Evolutionary conservation across 2,113 vertebrate genomes (phyloP).

Genomic region (Ramphastos sulfuratus): DNA sequence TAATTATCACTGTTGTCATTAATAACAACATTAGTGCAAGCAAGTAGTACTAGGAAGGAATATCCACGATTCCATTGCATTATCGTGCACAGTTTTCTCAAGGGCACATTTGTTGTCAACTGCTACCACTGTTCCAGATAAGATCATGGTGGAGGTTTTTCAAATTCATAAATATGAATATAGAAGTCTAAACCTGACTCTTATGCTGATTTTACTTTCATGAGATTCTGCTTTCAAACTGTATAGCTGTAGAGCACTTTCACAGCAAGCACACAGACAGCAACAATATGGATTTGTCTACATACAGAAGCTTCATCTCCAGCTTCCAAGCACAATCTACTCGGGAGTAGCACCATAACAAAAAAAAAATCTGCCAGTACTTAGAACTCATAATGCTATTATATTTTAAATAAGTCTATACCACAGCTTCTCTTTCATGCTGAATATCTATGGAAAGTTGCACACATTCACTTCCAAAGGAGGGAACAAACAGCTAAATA

Average conservation of each 20-base stretch:
- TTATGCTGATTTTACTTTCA: constrained; percentile 74
- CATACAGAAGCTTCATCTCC: constrained; percentile 39
- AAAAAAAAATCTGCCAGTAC: background rate
- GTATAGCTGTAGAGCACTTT: constrained; percentile 57
- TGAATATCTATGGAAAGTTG: background rate
- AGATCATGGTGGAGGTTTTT: constrained; percentile 67
- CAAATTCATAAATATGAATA: constrained; percentile 76
- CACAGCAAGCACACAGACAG: constrained; percentile 33
- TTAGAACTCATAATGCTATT: background rate
- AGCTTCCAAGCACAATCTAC: background rate
- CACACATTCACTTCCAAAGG: background rate
- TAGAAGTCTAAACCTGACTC: constrained; percentile 69
- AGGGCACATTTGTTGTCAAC: constrained; percentile 74
- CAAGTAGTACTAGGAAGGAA: background rate
- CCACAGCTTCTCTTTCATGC: background rate
- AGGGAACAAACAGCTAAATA: too few species aligned
- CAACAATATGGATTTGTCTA: constrained; percentile 62
- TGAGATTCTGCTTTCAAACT: constrained; percentile 71
- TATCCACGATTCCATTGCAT: background rate
- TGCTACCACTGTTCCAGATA: constrained; percentile 64
- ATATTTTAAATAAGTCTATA: background rate
- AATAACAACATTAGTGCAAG: constrained; percentile 15
- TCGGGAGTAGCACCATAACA: background rate
- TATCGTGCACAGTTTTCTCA: constrained; percentile 47
- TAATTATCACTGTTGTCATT: constrained; percentile 17